phyloP scores from a whole-genome alignment of 2,113 vertebrate species.

The Halichoerus grypus region DNA sequence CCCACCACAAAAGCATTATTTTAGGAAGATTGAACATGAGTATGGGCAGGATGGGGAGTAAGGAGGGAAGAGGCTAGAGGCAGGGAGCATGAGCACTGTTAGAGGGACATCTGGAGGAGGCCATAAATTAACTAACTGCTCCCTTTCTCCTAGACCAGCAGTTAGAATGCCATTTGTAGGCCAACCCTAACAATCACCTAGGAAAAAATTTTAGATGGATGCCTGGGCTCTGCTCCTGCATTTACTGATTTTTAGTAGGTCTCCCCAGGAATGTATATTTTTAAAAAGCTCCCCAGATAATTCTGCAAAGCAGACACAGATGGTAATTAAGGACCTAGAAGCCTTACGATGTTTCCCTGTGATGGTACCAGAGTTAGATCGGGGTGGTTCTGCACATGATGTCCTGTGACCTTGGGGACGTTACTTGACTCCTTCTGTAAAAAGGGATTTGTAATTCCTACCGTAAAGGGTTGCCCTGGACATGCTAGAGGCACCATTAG shows the following conservation, averaged over 20 bases:
- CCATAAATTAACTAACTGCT: neutral
- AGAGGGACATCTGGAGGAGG: neutral
- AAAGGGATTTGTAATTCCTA: neutral
- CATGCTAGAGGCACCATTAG: neutral
- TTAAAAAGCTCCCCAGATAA: neutral
- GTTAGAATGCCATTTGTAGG: neutral
- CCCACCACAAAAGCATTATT: neutral
- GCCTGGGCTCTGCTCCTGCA: neutral
- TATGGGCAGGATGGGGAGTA: neutral
- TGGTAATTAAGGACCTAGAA: neutral
- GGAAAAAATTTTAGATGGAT: neutral
- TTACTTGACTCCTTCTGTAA: neutral
- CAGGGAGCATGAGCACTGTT: rapidly evolving
- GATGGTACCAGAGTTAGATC: neutral
- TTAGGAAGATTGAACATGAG: neutral
- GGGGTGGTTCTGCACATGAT: neutral
- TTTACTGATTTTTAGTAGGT: constrained; percentile 43
- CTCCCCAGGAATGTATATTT: neutral
- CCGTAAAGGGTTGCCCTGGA: neutral
- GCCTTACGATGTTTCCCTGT: no score
- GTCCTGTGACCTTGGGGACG: neutral
- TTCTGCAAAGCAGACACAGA: neutral
- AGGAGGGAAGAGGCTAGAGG: neutral
- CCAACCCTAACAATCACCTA: neutral
- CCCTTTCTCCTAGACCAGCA: neutral